A percentile compares a stretch with the other conserved stretches of the same genome.
phyloP scores from a whole-genome alignment of 2,888 invertebrate genomes.

The Fabriciana adippe region DNA sequence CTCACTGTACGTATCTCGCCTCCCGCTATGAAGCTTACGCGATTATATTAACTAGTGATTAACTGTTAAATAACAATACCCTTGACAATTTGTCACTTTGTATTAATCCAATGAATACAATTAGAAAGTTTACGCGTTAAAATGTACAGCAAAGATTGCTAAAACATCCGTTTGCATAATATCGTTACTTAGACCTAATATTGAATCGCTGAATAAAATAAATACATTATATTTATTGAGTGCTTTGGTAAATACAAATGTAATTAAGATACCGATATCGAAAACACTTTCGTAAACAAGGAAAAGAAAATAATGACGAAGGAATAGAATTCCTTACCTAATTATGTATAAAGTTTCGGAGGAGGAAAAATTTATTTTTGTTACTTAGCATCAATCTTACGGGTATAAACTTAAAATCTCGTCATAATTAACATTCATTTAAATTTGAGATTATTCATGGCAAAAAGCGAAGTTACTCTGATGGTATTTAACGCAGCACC shows the following conservation, averaged over 20 bases:
- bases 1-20: slow-evolving; percentile 36
- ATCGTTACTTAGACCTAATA: not conserved
- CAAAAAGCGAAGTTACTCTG: slow-evolving; percentile 70
- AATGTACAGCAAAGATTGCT: slow-evolving; percentile 4
- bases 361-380: slow-evolving; percentile 39
- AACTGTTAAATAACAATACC: slow-evolving; percentile 34
- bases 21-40: slow-evolving; percentile 39
- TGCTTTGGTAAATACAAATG: slow-evolving; percentile 9
- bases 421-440: slow-evolving; percentile 78
- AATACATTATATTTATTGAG: slow-evolving; percentile 10
- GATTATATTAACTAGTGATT: slow-evolving; percentile 41
- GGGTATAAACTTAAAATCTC: slow-evolving; percentile 64
- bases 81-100: slow-evolving; percentile 14
- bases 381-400: slow-evolving; percentile 43
- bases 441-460: slow-evolving; percentile 77
- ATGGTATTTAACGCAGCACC: slow-evolving; percentile 77
- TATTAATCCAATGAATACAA: too few species aligned
- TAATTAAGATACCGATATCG: slow-evolving; percentile 16
- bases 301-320: slow-evolving; percentile 20
- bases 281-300: slow-evolving; percentile 11
- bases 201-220: not conserved
- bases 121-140: not conserved
- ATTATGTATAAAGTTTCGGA: slow-evolving; percentile 28
- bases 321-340: slow-evolving; percentile 25
- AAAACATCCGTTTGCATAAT: slow-evolving; percentile 1